These are phyloP conservation scores for Diphyllodes magnificus DNA, from an alignment of 2,113 vertebrate species.

Conservation along the genomic window DNA sequence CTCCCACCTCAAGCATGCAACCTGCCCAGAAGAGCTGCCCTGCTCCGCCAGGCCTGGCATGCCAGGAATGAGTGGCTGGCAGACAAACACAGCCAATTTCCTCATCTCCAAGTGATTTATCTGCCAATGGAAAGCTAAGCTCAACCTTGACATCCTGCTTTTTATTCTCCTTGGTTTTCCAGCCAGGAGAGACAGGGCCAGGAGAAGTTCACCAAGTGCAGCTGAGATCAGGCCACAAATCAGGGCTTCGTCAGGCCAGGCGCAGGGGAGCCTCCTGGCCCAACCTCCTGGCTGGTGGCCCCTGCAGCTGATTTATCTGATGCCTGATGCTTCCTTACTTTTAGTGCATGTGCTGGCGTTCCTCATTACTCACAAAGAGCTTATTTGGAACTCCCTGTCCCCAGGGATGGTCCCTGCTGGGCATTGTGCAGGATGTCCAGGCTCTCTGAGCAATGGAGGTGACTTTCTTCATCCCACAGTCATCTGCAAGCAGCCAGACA, in stretches of 20 bases:
- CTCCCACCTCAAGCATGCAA: rapidly evolving
- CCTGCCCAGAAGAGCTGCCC: rapidly evolving
- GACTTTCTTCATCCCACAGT: background rate
- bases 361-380: background rate
- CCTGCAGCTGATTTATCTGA: constrained; percentile 1
- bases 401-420: background rate
- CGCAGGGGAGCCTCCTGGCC: rapidly evolving
- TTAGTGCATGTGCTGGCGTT: background rate
- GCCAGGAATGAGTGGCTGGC: rapidly evolving
- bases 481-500: background rate
- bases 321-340: background rate
- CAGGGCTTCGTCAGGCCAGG: background rate
- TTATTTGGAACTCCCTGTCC: background rate
- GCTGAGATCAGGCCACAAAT: background rate
- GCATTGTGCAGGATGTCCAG: rapidly evolving
- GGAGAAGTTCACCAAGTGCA: background rate
- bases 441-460: background rate
- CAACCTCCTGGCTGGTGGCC: background rate
- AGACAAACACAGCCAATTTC: background rate
- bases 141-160: background rate
- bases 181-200: background rate
- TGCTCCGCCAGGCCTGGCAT: background rate
- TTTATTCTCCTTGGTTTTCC: background rate
- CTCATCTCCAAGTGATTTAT: background rate
- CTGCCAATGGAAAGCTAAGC: background rate